Evolutionary conservation across 2,888 invertebrate genomes (phyloP).

Genomic region (Lymantria dispar): DNA sequence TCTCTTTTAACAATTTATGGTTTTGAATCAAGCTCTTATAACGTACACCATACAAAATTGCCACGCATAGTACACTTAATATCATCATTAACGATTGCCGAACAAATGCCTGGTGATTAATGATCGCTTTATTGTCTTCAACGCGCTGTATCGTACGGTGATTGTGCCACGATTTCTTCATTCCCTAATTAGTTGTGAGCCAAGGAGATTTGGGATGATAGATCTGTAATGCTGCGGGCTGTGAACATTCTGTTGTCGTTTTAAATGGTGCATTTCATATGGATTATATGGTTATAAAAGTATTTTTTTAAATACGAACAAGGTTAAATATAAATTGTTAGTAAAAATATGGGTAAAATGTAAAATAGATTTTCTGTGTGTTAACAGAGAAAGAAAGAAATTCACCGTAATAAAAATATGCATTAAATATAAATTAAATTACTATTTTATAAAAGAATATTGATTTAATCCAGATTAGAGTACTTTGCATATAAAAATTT

Average conservation of each 20-base stretch:
- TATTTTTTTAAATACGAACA: no score
- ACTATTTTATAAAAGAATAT: no score
- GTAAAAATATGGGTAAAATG: no score
- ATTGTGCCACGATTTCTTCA: constrained; percentile 73
- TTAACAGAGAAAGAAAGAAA: no score
- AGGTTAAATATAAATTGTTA: no score
- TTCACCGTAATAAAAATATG: no score
- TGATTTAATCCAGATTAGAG: no score
- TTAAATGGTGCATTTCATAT: not conserved
- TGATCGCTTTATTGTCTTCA: constrained; percentile 76
- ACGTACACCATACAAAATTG: constrained; percentile 31
- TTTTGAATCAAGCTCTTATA: not conserved
- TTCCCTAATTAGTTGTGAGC: constrained; percentile 74
- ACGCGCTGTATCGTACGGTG: constrained; percentile 49
- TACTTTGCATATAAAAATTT: no score
- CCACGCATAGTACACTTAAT: constrained; percentile 68
- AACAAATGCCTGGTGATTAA: constrained; percentile 76
- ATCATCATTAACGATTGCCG: constrained; percentile 72
- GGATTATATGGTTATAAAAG: not conserved
- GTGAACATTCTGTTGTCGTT: not conserved
- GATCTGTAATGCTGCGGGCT: constrained; percentile 39
- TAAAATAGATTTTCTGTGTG: no score
- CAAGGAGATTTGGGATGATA: constrained; percentile 50
- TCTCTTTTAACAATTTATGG: not conserved
- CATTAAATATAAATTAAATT: no score